A percentile compares a stretch with the other conserved stretches of the same genome.
These are phyloP conservation scores for Oreochromis grahami DNA, from an alignment of 2,797 vertebrate species.

Conservation along the genomic window DNA sequence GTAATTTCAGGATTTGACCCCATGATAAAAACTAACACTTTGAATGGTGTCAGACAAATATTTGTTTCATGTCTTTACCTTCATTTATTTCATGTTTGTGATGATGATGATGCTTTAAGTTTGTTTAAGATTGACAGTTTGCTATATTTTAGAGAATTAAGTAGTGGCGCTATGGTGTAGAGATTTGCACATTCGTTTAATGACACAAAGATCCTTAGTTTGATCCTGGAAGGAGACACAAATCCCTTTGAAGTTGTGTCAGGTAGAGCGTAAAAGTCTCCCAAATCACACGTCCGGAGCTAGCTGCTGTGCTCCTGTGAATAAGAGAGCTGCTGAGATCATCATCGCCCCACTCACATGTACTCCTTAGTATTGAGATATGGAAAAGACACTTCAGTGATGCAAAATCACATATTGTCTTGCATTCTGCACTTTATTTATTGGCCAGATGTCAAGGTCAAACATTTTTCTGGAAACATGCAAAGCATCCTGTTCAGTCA, in stretches of 20 bases:
- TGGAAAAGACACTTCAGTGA: not conserved
- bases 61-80: not conserved
- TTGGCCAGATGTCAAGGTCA: not conserved
- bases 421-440: not conserved
- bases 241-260: not conserved
- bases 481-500: not conserved
- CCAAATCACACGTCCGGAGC: not conserved
- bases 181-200: not conserved
- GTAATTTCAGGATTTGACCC: not conserved
- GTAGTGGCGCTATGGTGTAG: not conserved
- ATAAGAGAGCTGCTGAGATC: not conserved
- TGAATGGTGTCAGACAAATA: not conserved
- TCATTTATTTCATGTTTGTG: not conserved
- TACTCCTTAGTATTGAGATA: accelerated
- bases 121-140: not conserved
- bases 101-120: not conserved
- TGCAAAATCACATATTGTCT: accelerated
- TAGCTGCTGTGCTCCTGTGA: not conserved
- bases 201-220: not conserved
- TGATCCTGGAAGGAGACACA: accelerated
- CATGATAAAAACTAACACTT: not conserved
- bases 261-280: not conserved
- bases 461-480: not conserved
- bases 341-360: not conserved
- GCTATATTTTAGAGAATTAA: accelerated